Percentiles rank a stretch among this genome's conserved stretches.
phyloP scores from a whole-genome alignment of 2,888 invertebrate species.

The Ectemnius continuus region DNA sequence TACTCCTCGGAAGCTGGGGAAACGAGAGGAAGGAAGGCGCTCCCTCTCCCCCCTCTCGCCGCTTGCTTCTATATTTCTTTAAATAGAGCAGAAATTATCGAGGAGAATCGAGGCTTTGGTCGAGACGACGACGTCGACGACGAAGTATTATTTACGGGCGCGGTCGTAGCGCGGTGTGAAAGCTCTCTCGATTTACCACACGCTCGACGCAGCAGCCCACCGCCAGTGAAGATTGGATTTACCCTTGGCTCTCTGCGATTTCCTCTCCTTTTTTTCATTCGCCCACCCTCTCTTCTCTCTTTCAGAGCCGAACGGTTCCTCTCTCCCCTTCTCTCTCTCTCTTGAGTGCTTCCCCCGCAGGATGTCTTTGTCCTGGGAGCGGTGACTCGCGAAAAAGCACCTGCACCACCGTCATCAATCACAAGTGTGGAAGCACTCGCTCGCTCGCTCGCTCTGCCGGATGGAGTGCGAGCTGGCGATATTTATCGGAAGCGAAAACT shows the following conservation, averaged over 20 bases:
- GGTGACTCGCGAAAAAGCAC: slow-evolving; percentile 19
- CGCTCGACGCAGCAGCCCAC: slow-evolving; percentile 13
- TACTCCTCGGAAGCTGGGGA: no score
- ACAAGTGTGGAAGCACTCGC: slow-evolving; percentile 26
- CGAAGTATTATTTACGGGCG: no score
- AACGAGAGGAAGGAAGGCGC: no score
- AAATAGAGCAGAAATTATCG: no score
- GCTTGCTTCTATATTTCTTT: no score
- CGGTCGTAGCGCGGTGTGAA: no score
- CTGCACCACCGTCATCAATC: slow-evolving; percentile 27
- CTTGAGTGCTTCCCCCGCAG: background rate
- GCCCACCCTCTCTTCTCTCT: no score
- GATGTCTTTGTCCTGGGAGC: background rate
- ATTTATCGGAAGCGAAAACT: slow-evolving; percentile 16
- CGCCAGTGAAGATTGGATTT: slow-evolving; percentile 30
- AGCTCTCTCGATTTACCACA: slow-evolving; percentile 24
- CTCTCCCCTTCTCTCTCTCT: slow-evolving; percentile 9
- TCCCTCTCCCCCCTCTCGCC: no score
- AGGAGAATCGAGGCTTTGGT: no score
- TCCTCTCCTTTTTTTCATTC: background rate
- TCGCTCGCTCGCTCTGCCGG: slow-evolving; percentile 6
- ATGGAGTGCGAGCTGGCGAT: slow-evolving; percentile 1
- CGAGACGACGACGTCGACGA: no score
- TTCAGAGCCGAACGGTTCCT: background rate
- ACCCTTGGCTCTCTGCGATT: background rate